A percentile compares a stretch with the other conserved stretches of the same genome.
Conservation (phyloP, 2,797 vertebrate species). For the Eulemur coronatus region DNA sequence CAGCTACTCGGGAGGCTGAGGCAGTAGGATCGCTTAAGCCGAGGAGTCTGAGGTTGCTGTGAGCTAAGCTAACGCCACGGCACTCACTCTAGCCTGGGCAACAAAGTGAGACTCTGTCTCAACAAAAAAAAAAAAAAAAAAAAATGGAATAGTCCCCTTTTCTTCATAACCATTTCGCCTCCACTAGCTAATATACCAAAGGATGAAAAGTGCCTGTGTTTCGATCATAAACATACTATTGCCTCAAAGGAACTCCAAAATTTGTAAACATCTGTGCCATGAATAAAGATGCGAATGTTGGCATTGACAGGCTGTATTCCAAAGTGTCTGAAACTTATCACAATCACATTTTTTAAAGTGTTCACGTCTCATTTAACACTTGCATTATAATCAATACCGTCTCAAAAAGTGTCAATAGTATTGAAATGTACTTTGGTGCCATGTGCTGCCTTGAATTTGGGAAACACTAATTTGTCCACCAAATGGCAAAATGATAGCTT, state of each 20-base stretch:
- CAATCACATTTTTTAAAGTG: constrained; percentile 5
- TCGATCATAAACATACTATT: background rate
- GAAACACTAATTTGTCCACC: background rate
- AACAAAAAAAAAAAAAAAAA: too few species aligned
- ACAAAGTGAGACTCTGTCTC: too few species aligned
- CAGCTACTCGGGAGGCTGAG: too few species aligned
- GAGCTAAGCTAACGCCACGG: too few species aligned
- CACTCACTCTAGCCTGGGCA: too few species aligned
- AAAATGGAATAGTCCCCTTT: background rate
- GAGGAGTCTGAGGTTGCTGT: too few species aligned
- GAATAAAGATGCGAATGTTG: background rate
- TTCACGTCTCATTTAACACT: background rate
- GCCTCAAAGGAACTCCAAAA: background rate
- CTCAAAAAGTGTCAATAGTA: background rate
- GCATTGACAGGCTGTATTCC: background rate
- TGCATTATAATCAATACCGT: background rate
- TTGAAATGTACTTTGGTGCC: background rate
- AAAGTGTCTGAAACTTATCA: background rate
- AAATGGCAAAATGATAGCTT: constrained; percentile 13
- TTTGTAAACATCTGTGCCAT: background rate
- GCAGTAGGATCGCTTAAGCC: too few species aligned
- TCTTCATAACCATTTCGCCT: background rate
- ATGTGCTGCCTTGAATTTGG: background rate
- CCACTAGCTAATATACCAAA: background rate
- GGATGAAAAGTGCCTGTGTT: background rate